Conservation (phyloP, 2,888 invertebrate species). For the Dermolepida albohirtum region DNA sequence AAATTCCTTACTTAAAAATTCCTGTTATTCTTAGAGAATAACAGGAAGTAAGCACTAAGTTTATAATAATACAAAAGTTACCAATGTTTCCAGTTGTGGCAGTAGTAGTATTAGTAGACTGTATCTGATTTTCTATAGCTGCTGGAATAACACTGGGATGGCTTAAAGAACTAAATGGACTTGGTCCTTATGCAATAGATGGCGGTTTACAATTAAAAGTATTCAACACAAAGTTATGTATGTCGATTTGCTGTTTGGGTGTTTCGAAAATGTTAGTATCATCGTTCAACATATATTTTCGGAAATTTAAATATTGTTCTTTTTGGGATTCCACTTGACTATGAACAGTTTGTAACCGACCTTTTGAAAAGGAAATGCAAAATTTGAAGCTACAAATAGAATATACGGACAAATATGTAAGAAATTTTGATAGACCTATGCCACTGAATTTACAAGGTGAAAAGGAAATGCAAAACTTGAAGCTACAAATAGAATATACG, state of each 20-base stretch:
- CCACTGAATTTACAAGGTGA: constrained; percentile 79
- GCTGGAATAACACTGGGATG: constrained; percentile 52
- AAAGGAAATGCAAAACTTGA: constrained; percentile 74
- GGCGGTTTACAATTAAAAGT: constrained; percentile 59
- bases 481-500: constrained; percentile 78
- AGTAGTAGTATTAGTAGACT: background rate
- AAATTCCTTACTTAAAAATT: too few species aligned
- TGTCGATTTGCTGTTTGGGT: constrained; percentile 50
- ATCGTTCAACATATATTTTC: constrained; percentile 83
- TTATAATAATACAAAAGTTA: too few species aligned
- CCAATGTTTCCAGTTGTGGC: constrained; percentile 21
- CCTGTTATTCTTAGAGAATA: too few species aligned
- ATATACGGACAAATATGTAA: constrained; percentile 78
- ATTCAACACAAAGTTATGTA: constrained; percentile 58
- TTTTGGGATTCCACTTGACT: constrained; percentile 83
- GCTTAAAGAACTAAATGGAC: constrained; percentile 68
- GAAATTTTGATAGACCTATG: constrained; percentile 73
- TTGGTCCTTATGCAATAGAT: constrained; percentile 71
- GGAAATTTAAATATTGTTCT: constrained; percentile 84
- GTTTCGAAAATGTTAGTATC: constrained; percentile 83
- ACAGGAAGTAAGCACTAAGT: too few species aligned
- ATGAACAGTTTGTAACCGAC: constrained; percentile 85
- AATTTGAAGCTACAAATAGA: constrained; percentile 78
- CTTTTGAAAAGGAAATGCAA: constrained; percentile 81
- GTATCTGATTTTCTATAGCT: constrained; percentile 35